Base-by-base conservation (phyloP, 2,888 invertebrate species). In the Neria commutata region DNA sequence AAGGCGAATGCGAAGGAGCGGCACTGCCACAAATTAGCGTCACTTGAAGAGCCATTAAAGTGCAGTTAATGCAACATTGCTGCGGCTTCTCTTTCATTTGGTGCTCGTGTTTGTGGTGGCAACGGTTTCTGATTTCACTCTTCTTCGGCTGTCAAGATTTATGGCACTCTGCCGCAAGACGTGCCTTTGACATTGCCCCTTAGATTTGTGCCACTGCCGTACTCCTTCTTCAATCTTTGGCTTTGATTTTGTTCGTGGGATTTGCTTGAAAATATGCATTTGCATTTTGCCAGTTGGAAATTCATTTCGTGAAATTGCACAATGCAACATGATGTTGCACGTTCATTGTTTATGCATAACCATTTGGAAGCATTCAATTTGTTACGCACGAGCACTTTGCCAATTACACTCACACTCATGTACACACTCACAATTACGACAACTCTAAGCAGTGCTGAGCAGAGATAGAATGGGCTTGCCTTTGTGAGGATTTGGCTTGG, bases 301-400 rank as follows among this genome's bases (percentile, higher is more conserved):
- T 58, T 54, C 54, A 58, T n/a, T n/a, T n/a, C n/a, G n/a, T 48
- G 42, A 45, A 25, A 33, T 19, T 52, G n/a, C n/a, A 50, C 40
- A 33, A 34, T 54, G 50, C 48, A 45, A 42, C 34, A 19, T 45
- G 16, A 49, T 49, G 54, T 54, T 58, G 58, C 58, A 58, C 58
- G 58, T 58, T 37, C 23, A 16, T 29, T 11, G 19, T 14, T n/a
- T n/a, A 21, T 51, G 5, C 25, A 8, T 14, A 34, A 16, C 47
- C 46, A 61, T 37, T 47, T 52, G 19, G 47, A 59, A 60, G 54
- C 37, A 58, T 61, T 62, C 62, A 60, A 66, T 67, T 65, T 62
- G 66, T 60, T 63, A 62, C 66, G 64, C 67, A 67, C 66, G 67
- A 67, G 66, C 62, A 59, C 60, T 47, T 42, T 42, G 42, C 42